These are phyloP conservation scores for Scopus umbretta DNA, from an alignment of 2,113 vertebrate species.

Conservation along the genomic window DNA sequence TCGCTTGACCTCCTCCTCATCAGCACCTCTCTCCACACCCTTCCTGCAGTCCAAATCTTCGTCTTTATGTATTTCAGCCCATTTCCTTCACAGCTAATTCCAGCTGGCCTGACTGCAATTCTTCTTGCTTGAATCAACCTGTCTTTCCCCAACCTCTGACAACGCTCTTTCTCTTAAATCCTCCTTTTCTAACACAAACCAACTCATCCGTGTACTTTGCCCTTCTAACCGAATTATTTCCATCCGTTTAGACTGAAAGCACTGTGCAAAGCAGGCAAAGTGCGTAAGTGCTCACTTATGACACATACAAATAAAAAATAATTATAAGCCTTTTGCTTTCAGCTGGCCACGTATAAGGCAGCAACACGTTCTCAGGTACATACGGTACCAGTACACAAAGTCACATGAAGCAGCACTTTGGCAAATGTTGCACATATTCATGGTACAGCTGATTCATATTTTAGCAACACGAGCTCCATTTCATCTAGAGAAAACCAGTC, in stretches of 20 bases:
- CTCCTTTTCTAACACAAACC: neutral
- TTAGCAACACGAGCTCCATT: neutral
- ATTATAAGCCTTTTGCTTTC: neutral
- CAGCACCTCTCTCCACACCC: neutral
- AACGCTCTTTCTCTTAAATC: fast-evolving
- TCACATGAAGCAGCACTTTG: neutral
- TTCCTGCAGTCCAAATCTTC: neutral
- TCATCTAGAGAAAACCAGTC: neutral
- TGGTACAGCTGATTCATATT: too few species aligned
- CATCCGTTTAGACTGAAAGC: neutral
- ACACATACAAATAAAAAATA: neutral
- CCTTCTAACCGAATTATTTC: neutral
- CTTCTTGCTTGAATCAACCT: neutral
- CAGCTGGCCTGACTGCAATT: neutral
- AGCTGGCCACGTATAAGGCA: neutral
- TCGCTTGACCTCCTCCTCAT: neutral
- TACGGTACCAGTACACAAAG: neutral
- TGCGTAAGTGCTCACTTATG: fast-evolving
- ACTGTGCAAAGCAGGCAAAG: neutral
- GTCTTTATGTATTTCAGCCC: neutral
- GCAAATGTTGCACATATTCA: neutral
- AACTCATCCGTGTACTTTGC: fast-evolving
- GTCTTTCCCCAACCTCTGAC: neutral
- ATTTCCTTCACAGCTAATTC: neutral
- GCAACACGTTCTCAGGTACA: neutral